Evolutionary conservation across 2,113 vertebrate species (phyloP), one percentile per base, ranked within the genome.

Genomic region (Alethe castanea): DNA sequence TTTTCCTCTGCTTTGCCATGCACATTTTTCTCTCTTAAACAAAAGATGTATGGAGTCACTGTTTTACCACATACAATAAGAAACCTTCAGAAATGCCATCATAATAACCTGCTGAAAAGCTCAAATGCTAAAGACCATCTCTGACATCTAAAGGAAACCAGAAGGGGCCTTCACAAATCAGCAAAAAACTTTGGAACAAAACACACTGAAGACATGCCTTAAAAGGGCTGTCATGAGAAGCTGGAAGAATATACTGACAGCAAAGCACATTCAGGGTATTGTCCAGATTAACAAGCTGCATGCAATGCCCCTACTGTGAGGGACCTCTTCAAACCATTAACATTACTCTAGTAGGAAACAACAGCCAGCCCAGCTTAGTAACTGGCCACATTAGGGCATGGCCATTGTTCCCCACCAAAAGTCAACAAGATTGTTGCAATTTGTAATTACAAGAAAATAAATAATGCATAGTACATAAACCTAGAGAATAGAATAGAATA

Each of bases 1-100:
- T 70, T 81, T 88, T 82, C 83, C 84, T 83, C 54, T 92, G 74
- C 76, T 90, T 93, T 90, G 80, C 82, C 72, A 88, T 50, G 64
- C 47, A 90, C 69, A 64, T 86, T 90, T 64, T 81, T 64, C 47
- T 62, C 62, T 80, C 76, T 84, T 59, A 53, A 86, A 92, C 64
- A 86, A 88, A 81, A 52, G 35, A 38, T 19, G 47, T n/a, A 88
- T 45, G 45, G 67, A 90, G 48, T 62, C 44, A 59, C 26, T 83
- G 56, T 81, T 79, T 66, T 78, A 81, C 67, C 71, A 92, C 57
- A 86, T 38, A 84, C 57, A 92, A 48, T 35, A 79, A 83, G 56
- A 95, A 94, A 74, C 28, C 19, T 94, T 77, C 67, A 57, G 65
- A 90, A 97, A 90, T 57, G n/a, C 56, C 62, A 91, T 8, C 67